Conservation (phyloP, 1,140 invertebrate genomes). For the Drosophila yakuba region DNA sequence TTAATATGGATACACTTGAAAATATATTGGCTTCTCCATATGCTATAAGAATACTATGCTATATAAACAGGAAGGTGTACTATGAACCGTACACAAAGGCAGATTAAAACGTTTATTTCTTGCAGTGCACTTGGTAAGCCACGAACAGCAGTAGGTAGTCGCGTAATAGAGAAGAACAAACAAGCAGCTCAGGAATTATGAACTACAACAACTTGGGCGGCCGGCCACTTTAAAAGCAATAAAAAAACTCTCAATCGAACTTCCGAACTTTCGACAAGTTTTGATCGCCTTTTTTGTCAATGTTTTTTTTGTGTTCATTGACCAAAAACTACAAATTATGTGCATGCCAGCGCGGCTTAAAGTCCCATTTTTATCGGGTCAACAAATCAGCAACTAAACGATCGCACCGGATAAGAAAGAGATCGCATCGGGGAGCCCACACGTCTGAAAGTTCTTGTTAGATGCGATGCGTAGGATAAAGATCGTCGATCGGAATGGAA, state of each 20-base stretch:
- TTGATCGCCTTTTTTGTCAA: constrained; percentile 25
- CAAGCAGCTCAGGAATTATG: constrained; percentile 40
- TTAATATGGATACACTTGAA: constrained; percentile 21
- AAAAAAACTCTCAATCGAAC: constrained; percentile 40
- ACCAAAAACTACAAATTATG: constrained; percentile 63
- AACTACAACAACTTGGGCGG: constrained; percentile 41
- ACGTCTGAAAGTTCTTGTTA: constrained; percentile 11
- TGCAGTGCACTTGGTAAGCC: constrained; percentile 1
- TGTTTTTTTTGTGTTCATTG: constrained; percentile 8
- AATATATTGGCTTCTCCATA: background rate
- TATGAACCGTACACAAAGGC: no score
- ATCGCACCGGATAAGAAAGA: constrained; percentile 16
- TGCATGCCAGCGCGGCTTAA: constrained; percentile 63
- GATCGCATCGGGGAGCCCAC: constrained; percentile 13
- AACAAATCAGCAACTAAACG: constrained; percentile 55
- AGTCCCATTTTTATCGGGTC: constrained; percentile 35
- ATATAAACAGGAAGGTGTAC: no score
- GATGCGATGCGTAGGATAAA: constrained; percentile 34
- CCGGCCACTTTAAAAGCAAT: constrained; percentile 18
- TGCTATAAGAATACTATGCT: no score
- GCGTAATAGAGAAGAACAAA: constrained; percentile 46
- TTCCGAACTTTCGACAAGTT: constrained; percentile 53
- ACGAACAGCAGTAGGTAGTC: constrained; percentile 11
- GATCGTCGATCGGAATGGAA: background rate
- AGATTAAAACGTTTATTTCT: background rate